Conservation (phyloP, 2,888 invertebrate genomes). For the Pseudanteris insignis region DNA sequence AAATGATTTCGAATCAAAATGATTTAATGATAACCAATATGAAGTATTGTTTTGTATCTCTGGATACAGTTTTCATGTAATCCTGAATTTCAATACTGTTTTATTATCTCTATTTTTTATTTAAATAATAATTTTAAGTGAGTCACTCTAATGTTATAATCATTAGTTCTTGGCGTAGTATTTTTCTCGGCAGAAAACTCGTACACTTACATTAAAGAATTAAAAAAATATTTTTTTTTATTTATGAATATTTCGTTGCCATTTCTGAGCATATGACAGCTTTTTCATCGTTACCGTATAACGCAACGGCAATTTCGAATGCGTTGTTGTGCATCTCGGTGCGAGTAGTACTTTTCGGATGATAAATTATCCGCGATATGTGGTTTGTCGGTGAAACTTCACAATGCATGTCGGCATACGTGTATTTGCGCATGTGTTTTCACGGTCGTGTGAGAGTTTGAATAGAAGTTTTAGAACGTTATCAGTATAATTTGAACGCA, state of each 20-base stretch:
- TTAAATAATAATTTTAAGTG: too few species aligned
- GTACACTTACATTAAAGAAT: too few species aligned
- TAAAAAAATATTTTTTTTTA: slow-evolving; percentile 34
- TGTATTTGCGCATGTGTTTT: slow-evolving; percentile 2
- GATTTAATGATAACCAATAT: too few species aligned
- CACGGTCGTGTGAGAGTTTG: not conserved
- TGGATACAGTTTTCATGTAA: too few species aligned
- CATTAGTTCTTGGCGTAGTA: too few species aligned
- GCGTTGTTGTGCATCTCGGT: slow-evolving; percentile 25
- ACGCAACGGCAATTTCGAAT: slow-evolving; percentile 37
- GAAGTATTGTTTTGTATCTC: too few species aligned
- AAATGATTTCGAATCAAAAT: too few species aligned
- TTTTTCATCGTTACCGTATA: slow-evolving; percentile 37
- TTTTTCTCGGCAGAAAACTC: too few species aligned
- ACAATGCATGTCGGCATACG: too few species aligned
- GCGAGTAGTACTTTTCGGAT: slow-evolving; percentile 43
- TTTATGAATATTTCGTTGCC: slow-evolving; percentile 17
- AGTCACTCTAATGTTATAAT: too few species aligned
- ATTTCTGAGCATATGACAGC: slow-evolving; percentile 29
- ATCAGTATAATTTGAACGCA: slow-evolving; percentile 43
- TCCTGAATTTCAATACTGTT: too few species aligned
- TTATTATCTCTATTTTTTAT: too few species aligned
- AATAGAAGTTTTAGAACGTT: slow-evolving; percentile 25
- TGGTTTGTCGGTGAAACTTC: slow-evolving; percentile 40
- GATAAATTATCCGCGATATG: slow-evolving; percentile 45